Evolutionary conservation across 2,797 vertebrate genomes (phyloP).

Genomic region (Eutrigla gurnardus): DNA sequence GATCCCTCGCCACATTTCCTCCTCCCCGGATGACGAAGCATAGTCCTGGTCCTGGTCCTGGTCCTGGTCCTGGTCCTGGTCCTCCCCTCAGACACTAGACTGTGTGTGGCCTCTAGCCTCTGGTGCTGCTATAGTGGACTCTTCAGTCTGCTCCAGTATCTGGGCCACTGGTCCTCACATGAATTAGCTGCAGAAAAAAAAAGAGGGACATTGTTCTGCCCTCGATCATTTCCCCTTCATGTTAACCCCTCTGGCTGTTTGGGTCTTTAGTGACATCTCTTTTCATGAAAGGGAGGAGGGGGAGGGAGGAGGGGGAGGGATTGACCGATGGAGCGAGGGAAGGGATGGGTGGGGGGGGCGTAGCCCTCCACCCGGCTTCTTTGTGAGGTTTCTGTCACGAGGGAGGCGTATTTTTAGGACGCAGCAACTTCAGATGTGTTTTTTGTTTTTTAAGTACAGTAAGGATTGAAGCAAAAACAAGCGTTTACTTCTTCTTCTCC

Average conservation of each 20-base stretch:
- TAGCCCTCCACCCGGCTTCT: slow-evolving; percentile 9
- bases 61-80: too few species aligned
- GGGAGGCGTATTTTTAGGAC: slow-evolving; percentile 65
- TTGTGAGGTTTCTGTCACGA: slow-evolving; percentile 53
- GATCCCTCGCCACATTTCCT: background rate
- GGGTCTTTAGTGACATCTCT: slow-evolving; percentile 65
- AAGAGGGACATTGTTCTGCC: slow-evolving; percentile 51
- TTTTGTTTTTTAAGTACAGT: slow-evolving; percentile 25
- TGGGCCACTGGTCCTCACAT: slow-evolving; percentile 73
- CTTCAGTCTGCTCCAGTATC: slow-evolving; percentile 50
- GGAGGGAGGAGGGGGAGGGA: background rate
- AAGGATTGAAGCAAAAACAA: slow-evolving; percentile 49
- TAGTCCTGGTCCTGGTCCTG: too few species aligned
- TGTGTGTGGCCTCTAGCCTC: slow-evolving; percentile 55
- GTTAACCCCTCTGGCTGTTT: slow-evolving; percentile 61
- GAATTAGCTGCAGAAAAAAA: slow-evolving; percentile 47
- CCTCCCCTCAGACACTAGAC: too few species aligned
- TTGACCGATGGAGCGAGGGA: slow-evolving; percentile 7
- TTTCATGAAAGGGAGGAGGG: slow-evolving; percentile 47
- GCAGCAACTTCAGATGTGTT: slow-evolving; percentile 39
- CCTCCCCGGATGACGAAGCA: too few species aligned
- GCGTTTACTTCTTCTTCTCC: slow-evolving; percentile 43
- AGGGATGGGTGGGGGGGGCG: background rate
- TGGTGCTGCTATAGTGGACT: slow-evolving; percentile 55
- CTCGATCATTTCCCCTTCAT: slow-evolving; percentile 52